phyloP scores from a whole-genome alignment of 2,888 invertebrate species.

The Dynastes maya region DNA sequence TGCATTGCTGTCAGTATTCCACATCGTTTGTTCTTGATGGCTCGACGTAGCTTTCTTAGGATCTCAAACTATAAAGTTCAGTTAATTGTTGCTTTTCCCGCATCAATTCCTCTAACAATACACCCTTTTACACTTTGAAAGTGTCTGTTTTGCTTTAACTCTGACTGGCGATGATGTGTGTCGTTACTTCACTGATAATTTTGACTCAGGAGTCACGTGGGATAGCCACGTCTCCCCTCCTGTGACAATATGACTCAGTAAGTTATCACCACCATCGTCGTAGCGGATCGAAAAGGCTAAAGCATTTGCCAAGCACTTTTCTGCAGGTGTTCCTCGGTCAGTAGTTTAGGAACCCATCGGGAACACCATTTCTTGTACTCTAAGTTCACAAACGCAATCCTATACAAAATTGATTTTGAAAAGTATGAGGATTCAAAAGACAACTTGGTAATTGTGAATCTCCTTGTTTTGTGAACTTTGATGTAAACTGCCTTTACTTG shows the following conservation, averaged over 20 bases:
- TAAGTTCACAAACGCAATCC: conserved; percentile 9
- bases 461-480: background rate
- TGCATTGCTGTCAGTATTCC: conserved; percentile 25
- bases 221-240: too few relatives aligned
- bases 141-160: too few relatives aligned
- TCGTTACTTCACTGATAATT: too few relatives aligned
- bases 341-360: conserved; percentile 9
- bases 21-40: background rate
- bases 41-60: background rate
- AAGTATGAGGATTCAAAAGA: background rate
- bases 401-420: conserved; percentile 9
- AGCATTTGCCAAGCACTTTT: background rate
- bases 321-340: conserved; percentile 18
- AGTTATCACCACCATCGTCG: too few relatives aligned
- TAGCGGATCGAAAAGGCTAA: background rate
- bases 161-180: too few relatives aligned
- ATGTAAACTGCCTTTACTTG: background rate
- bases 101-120: background rate
- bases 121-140: too few relatives aligned
- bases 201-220: too few relatives aligned
- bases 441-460: conserved; percentile 5
- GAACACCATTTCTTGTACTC: conserved; percentile 14
- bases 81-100: conserved; percentile 15
- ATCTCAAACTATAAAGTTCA: conserved; percentile 1
- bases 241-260: too few relatives aligned